Conservation (phyloP, 2,797 vertebrate genomes). For the Acestrorhynchus altus region DNA sequence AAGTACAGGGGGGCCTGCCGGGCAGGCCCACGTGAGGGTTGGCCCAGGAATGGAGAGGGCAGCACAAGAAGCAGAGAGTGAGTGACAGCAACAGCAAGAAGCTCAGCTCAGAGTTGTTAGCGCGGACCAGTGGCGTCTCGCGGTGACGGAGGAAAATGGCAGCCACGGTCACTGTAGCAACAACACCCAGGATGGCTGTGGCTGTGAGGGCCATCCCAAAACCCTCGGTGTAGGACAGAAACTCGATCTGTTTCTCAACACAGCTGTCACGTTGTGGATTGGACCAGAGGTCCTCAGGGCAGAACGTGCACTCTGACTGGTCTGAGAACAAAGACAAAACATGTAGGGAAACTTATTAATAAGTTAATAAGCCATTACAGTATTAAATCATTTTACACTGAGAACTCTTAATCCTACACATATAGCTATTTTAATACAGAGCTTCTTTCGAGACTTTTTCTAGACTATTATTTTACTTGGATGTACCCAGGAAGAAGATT, state of each 20-base stretch:
- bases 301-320: slow-evolving; percentile 59
- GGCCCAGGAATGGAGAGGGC: slow-evolving; percentile 63
- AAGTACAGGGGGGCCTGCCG: slow-evolving; percentile 59
- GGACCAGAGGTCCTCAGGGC: slow-evolving; percentile 61
- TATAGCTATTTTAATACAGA: no score
- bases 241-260: slow-evolving; percentile 61
- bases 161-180: slow-evolving; percentile 46
- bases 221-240: slow-evolving; percentile 63
- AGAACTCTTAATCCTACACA: no score
- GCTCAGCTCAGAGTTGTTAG: slow-evolving; percentile 60
- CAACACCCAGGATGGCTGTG: slow-evolving; percentile 56
- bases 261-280: slow-evolving; percentile 54
- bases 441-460: no score
- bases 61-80: slow-evolving; percentile 64
- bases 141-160: slow-evolving; percentile 58
- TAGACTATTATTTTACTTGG: no score
- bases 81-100: slow-evolving; percentile 62
- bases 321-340: slow-evolving; percentile 52
- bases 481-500: no score
- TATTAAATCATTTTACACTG: no score
- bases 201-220: slow-evolving; percentile 61
- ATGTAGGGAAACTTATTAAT: background rate
- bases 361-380: background rate
- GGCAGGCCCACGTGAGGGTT: slow-evolving; percentile 61
- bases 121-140: slow-evolving; percentile 62